A percentile compares a stretch with the other conserved stretches of the same genome.
phyloP scores from a whole-genome alignment of 2,797 vertebrate genomes.

The Nannoperca obscura region DNA sequence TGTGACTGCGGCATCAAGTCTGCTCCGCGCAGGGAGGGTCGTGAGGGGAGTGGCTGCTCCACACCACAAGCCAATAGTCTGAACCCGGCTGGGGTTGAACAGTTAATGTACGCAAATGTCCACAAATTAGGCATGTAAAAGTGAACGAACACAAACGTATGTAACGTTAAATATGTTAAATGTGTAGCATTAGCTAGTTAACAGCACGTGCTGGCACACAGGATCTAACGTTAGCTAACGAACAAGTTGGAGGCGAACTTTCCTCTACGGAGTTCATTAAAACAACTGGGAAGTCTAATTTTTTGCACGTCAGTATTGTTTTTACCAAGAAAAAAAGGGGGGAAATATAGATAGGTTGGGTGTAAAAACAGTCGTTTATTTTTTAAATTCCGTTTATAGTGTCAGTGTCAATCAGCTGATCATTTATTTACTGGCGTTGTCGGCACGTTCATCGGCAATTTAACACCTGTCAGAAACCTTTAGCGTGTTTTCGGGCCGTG shows the following conservation, averaged over 20 bases:
- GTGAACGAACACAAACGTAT: neutral
- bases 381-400: neutral
- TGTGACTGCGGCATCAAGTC: slow-evolving; percentile 37
- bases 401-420: neutral
- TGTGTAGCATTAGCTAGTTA: neutral
- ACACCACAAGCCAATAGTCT: slow-evolving; percentile 47
- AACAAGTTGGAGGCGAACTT: neutral
- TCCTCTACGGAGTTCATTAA: neutral
- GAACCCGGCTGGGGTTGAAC: neutral
- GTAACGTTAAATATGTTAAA: too few relatives aligned
- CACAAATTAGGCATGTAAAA: neutral
- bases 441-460: slow-evolving; percentile 1
- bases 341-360: accelerated
- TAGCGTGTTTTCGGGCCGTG: neutral
- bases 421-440: neutral
- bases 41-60: slow-evolving; percentile 57
- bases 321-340: neutral
- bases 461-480: neutral
- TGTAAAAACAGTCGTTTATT: neutral
- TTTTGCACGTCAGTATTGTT: neutral
- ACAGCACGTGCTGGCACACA: neutral
- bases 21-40: slow-evolving; percentile 19
- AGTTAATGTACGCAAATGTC: neutral
- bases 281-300: neutral
- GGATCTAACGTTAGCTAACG: neutral